A percentile compares a stretch with the other conserved stretches of the same genome.
Conservation (phyloP, 2,888 invertebrate species). For the Scaptomyza parva region DNA sequence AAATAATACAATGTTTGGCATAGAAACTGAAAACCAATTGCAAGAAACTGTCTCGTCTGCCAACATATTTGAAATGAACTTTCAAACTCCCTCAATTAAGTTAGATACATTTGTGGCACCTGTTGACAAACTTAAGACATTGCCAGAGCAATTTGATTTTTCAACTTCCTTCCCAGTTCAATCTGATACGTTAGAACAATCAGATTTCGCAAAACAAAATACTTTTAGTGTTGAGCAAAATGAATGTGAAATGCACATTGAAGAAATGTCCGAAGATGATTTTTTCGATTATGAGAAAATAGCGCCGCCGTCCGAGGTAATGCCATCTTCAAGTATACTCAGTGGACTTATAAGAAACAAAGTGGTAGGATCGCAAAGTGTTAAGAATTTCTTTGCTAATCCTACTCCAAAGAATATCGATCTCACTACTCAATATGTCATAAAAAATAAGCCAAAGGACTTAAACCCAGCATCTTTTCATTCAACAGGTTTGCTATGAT, state of each 20-base stretch:
- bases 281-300: background rate
- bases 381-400: background rate
- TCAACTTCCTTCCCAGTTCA: slow-evolving; percentile 25
- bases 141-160: slow-evolving; percentile 7
- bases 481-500: background rate
- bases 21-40: background rate
- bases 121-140: slow-evolving; percentile 13
- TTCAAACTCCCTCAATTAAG: slow-evolving; percentile 5
- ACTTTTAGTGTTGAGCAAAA: background rate
- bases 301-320: background rate
- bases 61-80: slow-evolving; percentile 6
- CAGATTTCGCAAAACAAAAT: background rate
- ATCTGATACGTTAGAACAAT: background rate
- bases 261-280: background rate
- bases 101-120: slow-evolving; percentile 8
- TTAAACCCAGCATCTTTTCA: background rate
- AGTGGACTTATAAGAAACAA: slow-evolving; percentile 1
- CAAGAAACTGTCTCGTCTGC: background rate
- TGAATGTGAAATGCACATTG: background rate
- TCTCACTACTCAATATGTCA: background rate
- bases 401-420: background rate
- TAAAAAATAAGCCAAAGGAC: background rate
- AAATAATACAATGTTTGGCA: background rate
- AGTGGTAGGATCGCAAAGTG: no score
- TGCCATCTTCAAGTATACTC: background rate